A percentile compares a stretch with the other conserved stretches of the same genome.
phyloP scores from a whole-genome alignment of 2,888 invertebrate genomes.

The Thecocarcelia acutangulata region DNA sequence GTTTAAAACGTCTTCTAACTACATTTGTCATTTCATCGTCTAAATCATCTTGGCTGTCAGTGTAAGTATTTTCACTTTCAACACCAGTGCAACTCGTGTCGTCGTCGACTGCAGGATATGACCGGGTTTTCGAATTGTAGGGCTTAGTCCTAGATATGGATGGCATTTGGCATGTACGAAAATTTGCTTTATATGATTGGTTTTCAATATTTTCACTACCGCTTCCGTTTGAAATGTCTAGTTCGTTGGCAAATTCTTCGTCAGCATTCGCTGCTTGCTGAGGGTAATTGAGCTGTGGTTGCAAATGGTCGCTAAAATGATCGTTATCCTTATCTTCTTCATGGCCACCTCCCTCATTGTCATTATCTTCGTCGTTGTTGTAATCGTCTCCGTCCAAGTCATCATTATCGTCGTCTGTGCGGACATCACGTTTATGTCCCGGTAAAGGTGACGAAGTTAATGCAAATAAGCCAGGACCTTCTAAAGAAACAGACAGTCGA shows the following conservation, averaged over 20 bases:
- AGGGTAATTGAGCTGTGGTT: conserved; percentile 24
- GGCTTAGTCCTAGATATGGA: conserved; percentile 23
- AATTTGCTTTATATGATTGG: conserved; percentile 61
- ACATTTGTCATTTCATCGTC: conserved; percentile 74
- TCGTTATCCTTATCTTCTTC: conserved; percentile 67
- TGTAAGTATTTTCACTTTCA: conserved; percentile 67
- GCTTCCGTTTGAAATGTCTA: conserved; percentile 74
- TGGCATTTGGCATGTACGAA: conserved; percentile 35
- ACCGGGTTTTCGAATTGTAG: conserved; percentile 40
- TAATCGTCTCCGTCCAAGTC: conserved; percentile 74
- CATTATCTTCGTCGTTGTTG: conserved; percentile 74
- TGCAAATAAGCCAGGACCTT: conserved; percentile 90
- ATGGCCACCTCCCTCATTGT: conserved; percentile 73
- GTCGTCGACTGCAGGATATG: conserved; percentile 37
- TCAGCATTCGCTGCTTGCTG: conserved; percentile 25
- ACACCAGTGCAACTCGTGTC: conserved; percentile 46
- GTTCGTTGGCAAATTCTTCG: conserved; percentile 73
- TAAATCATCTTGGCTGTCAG: conserved; percentile 73
- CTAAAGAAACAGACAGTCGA: conserved; percentile 92
- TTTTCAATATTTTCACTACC: conserved; percentile 64
- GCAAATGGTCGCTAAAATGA: conserved; percentile 47
- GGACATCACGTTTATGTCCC: conserved; percentile 70
- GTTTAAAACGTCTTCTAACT: conserved; percentile 78
- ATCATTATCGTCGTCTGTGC: conserved; percentile 71
- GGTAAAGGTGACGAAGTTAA: conserved; percentile 85